Conservation (phyloP, 2,113 vertebrate species). For the Gadus macrocephalus region DNA sequence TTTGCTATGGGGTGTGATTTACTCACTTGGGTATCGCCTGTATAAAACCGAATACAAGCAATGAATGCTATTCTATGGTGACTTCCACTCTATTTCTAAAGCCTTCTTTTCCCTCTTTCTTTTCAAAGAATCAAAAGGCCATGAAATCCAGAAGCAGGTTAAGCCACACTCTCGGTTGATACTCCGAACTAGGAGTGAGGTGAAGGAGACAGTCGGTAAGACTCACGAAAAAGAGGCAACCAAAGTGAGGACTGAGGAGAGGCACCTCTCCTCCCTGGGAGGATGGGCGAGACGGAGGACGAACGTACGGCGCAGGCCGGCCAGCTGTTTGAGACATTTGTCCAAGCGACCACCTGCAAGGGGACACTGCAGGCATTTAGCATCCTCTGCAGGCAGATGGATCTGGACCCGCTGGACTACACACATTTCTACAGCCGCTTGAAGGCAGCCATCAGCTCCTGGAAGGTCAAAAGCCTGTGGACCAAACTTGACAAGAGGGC, state of each 20-base stretch:
- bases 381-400: constrained; percentile 87
- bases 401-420: constrained; percentile 84
- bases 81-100: background rate
- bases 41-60: too few species aligned
- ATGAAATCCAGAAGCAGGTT: too few species aligned
- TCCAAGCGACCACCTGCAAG: constrained; percentile 91
- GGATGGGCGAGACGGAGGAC: constrained; percentile 86
- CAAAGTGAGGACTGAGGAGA: background rate
- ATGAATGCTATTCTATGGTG: too few species aligned
- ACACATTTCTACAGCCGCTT: constrained; percentile 84
- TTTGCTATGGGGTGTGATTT: too few species aligned
- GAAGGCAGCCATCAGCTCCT: constrained; percentile 84
- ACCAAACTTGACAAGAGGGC: constrained; percentile 93
- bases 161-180: too few species aligned
- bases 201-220: constrained; percentile 5
- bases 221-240: background rate
- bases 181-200: too few species aligned
- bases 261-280: constrained; percentile 11
- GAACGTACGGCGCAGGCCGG: constrained; percentile 81
- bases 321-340: constrained; percentile 92
- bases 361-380: constrained; percentile 93
- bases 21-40: too few species aligned
- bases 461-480: constrained; percentile 97
- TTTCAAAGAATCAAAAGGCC: background rate
- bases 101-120: background rate